Conservation (phyloP, 1,140 invertebrate genomes). For the Pseudomyrmex sp. region DNA sequence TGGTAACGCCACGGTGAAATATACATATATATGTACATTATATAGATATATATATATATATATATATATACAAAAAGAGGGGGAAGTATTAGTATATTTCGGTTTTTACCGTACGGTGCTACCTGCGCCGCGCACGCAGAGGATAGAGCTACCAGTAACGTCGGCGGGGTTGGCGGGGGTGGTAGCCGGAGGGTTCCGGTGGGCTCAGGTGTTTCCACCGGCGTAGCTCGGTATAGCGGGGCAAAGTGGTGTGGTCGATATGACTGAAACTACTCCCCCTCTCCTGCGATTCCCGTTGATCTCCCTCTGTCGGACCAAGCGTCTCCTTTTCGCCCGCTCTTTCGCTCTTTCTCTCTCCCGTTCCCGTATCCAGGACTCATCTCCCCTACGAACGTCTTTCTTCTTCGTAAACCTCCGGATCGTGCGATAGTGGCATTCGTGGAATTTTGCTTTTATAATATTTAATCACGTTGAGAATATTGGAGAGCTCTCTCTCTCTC, state of each 20-base stretch:
- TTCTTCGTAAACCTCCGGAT: conserved; percentile 32
- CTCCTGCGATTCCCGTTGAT: conserved; percentile 63
- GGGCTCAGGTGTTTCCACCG: conserved; percentile 75
- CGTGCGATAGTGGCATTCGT: conserved; percentile 73
- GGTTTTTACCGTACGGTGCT: neutral
- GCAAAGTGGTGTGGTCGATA: conserved; percentile 81
- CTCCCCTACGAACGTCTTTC: neutral
- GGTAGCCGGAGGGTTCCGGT: conserved; percentile 36
- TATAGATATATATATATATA: neutral
- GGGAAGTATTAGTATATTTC: conserved; percentile 61
- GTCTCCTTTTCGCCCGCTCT: conserved; percentile 50
- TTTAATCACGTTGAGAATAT: conserved; percentile 79
- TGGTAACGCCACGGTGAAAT: neutral
- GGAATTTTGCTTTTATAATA: conserved; percentile 80
- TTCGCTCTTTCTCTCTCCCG: conserved; percentile 41
- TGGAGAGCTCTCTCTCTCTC: conserved; percentile 33
- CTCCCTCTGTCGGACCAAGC: conserved; percentile 61
- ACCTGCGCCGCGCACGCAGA: neutral
- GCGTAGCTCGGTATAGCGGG: conserved; percentile 68
- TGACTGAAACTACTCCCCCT: conserved; percentile 74
- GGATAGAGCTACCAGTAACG: conserved; percentile 33
- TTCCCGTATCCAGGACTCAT: conserved; percentile 34
- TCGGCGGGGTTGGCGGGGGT: conserved; percentile 12
- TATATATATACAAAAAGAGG: conserved; percentile 5
- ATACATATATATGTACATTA: neutral